These are phyloP conservation scores for Pelecanoides urinatrix DNA, from an alignment of 2,113 vertebrate species.

Conservation along the genomic window DNA sequence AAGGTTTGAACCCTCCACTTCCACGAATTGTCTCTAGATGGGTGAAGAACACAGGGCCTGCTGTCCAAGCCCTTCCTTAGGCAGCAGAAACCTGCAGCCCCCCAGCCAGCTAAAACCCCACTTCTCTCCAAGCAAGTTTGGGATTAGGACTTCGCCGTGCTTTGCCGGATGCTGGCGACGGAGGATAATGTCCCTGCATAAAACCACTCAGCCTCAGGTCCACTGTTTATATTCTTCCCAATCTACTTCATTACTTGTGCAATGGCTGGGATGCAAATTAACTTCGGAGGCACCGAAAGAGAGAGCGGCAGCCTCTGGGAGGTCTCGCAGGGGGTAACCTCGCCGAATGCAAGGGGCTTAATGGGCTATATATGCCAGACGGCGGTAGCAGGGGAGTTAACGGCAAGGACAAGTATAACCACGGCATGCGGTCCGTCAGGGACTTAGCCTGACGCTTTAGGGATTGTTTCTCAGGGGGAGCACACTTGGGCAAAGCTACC, in stretches of 20 bases:
- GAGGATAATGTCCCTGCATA: background rate
- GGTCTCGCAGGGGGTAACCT: background rate
- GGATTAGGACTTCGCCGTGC: background rate
- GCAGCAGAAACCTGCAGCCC: background rate
- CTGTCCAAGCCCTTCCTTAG: background rate
- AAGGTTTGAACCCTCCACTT: background rate
- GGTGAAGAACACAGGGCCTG: background rate
- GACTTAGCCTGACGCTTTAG: background rate
- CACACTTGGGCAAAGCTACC: background rate
- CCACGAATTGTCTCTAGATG: fast-evolving
- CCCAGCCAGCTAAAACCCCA: background rate
- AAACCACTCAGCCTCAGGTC: background rate
- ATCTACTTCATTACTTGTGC: background rate
- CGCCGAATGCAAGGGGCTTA: background rate
- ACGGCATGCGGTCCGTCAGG: fast-evolving
- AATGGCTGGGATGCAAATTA: background rate
- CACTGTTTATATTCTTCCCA: background rate
- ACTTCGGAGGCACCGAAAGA: background rate
- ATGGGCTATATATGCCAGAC: fast-evolving
- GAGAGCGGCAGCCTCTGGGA: background rate
- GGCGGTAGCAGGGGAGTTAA: background rate
- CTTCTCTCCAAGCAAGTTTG: background rate
- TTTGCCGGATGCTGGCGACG: background rate
- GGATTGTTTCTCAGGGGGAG: background rate
- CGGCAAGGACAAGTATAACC: fast-evolving